Evolutionary conservation across 2,113 vertebrate species (phyloP), one percentile per base, ranked within the genome.

Genomic region (Cyphomyrus discorhynchus): DNA sequence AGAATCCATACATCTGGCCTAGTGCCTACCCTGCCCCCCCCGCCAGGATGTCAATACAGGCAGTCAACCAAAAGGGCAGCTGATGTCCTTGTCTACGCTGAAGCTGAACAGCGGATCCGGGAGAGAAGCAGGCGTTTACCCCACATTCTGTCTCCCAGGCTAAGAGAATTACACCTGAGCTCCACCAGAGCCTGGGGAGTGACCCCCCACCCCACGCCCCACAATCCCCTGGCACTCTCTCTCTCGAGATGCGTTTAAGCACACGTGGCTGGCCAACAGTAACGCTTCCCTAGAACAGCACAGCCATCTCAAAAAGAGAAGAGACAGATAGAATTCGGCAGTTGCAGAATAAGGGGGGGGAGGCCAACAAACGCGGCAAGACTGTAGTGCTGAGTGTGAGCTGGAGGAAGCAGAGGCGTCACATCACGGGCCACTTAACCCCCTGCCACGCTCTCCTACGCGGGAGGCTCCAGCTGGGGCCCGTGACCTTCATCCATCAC

Each of bases 381-480:
- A 21, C n/a, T 42, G 35, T 45, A 5, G 66, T 86, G 24, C 91
- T 91, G 58, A 88, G 62, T 46, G 58, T 27, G 17, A 27, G 58
- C n/a, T 56, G n/a, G 19, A 88, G 87, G 47, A 50, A 52, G 56
- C 24, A 70, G 42, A 13, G 10, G 56, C 8, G n/a, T 88, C 70
- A 82, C 49, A 21, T 91, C 90, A 52, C 9, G 84, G 92, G 89
- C 87, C 82, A 9, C 88, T 92, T 93, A 94, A 94, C 91, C 92
- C 90, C 1, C 91, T 90, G 90, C 90, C 90, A 88, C 90, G 15
- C 90, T 92, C 91, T 70, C n/a, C 91, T 92, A 92, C 94, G 93
- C 92, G 92, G 92, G 93, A 94, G 92, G 92, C 92, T 83, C 91
- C 49, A 92, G 91, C 90, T 92, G 90, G 62, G 91, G 92, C 93